A percentile compares a stretch with the other conserved stretches of the same genome.
phyloP scores from a whole-genome alignment of 1,140 invertebrate genomes.

The Drosophila carrolli region DNA sequence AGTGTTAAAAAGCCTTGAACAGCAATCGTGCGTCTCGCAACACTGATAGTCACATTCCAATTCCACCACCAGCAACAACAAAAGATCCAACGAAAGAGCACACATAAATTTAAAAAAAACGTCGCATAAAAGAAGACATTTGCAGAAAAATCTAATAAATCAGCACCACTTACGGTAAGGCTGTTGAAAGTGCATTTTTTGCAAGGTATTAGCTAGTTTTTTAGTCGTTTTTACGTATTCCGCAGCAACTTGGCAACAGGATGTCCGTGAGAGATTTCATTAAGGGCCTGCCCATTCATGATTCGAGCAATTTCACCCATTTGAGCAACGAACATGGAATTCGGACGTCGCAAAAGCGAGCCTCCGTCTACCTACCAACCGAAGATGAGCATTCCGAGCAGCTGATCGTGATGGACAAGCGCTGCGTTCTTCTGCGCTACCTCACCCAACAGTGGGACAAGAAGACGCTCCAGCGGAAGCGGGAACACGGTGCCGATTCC shows the following conservation, averaged over 20 bases:
- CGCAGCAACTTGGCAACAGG: conserved; percentile 86
- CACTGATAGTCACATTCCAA: conserved; percentile 24
- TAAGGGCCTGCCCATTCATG: conserved; percentile 94
- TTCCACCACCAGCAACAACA: conserved; percentile 31
- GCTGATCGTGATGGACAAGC: conserved; percentile 98
- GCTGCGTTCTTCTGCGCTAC: conserved; percentile 96
- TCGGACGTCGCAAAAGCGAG: conserved; percentile 92
- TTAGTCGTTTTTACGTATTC: background rate
- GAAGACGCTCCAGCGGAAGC: conserved; percentile 88
- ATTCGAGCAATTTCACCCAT: conserved; percentile 95
- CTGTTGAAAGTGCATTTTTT: background rate
- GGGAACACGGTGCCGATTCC: conserved; percentile 81
- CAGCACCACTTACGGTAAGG: background rate
- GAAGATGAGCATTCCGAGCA: conserved; percentile 95
- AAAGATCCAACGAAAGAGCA: conserved; percentile 21
- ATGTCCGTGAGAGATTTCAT: conserved; percentile 89
- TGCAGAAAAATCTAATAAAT: background rate
- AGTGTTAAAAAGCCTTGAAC: conserved; percentile 15
- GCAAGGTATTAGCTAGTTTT: background rate
- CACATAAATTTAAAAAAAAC: conserved; percentile 12
- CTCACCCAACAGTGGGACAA: conserved; percentile 97
- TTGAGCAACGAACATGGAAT: conserved; percentile 94
- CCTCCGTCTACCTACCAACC: conserved; percentile 95
- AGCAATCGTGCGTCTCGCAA: background rate
- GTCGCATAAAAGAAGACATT: background rate